These are phyloP conservation scores for Vicugna pacos DNA, from an alignment of 2,113 vertebrate genomes.

Conservation along the genomic window DNA sequence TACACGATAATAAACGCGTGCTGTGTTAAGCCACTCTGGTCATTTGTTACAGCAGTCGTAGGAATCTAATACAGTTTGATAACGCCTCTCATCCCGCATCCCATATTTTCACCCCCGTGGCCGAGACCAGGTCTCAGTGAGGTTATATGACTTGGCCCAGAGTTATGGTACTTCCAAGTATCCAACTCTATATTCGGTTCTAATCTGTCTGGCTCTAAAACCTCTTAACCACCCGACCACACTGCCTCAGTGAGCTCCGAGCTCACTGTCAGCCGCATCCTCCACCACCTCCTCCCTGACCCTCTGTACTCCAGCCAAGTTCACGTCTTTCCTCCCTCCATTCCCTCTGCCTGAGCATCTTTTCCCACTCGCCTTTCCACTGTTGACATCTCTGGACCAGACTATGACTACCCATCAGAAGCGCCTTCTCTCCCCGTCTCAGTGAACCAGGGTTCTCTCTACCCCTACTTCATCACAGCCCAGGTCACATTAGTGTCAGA, in stretches of 20 bases:
- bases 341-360: not conserved
- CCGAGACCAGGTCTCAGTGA: not conserved
- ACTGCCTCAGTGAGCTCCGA: no score
- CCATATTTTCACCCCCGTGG: not conserved
- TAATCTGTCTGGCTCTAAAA: not conserved
- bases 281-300: not conserved
- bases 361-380: not conserved
- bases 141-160: not conserved
- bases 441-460: not conserved
- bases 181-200: not conserved
- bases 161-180: not conserved
- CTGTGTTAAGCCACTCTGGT: not conserved
- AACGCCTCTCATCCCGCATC: no score
- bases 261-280: not conserved
- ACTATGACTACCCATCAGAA: not conserved
- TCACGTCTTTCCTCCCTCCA: not conserved
- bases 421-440: not conserved
- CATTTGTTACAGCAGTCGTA: not conserved
- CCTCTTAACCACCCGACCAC: not conserved
- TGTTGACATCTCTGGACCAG: not conserved
- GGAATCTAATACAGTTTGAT: not conserved
- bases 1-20: not conserved
- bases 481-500: not conserved
- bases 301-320: no score
- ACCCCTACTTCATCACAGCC: not conserved